phyloP scores from a whole-genome alignment of 2,888 invertebrate species.

The Pasiphila rectangulata region DNA sequence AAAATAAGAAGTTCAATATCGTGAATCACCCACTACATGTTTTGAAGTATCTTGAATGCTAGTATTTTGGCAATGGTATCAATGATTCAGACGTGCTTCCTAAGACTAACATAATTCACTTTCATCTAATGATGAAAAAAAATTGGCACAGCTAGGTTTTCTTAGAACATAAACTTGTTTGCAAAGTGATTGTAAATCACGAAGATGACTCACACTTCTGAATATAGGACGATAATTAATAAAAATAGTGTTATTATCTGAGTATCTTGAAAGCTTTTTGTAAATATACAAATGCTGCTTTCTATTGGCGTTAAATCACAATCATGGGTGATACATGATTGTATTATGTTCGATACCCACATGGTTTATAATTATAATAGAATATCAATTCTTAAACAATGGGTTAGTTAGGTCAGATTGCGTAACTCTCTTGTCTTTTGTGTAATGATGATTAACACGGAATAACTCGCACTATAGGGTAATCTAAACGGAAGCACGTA shows the following conservation, averaged over 20 bases:
- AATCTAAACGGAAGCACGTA: constrained; percentile 2
- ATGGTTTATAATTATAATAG: too few species aligned
- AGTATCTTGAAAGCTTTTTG: not conserved
- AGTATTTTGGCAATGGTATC: constrained; percentile 58
- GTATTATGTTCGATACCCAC: too few species aligned
- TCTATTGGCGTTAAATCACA: not conserved
- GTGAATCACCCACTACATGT: too few species aligned
- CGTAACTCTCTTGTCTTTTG: constrained; percentile 4
- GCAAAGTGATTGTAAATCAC: constrained; percentile 11
- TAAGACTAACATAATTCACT: constrained; percentile 53
- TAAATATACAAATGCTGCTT: not conserved
- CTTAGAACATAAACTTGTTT: constrained; percentile 5
- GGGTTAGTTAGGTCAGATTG: not conserved
- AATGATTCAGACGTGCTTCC: constrained; percentile 68
- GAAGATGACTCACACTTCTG: constrained; percentile 6
- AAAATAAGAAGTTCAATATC: too few species aligned
- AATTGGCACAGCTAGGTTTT: constrained; percentile 34
- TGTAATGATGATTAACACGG: constrained; percentile 5
- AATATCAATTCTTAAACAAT: constrained; percentile 1
- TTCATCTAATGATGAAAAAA: constrained; percentile 36
- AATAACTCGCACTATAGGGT: not conserved
- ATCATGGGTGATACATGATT: too few species aligned
- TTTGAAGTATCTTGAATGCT: not conserved
- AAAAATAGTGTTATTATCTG: too few species aligned
- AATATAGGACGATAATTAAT: too few species aligned